Evolutionary conservation across 2,888 invertebrate species (phyloP), one percentile per base, ranked within the genome.

Genomic region (Agrotis ipsilon): DNA sequence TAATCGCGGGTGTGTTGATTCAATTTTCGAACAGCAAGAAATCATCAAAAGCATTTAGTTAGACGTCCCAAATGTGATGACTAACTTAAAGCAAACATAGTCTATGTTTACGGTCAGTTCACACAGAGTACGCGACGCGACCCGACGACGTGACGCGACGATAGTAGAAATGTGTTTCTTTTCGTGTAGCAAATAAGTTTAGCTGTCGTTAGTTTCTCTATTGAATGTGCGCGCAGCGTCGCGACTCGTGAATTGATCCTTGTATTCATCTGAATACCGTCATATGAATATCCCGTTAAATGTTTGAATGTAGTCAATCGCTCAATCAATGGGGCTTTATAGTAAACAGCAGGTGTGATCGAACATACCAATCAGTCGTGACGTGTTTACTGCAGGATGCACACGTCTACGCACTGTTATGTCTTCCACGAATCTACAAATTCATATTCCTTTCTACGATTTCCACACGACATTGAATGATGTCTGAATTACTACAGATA

Each of bases 321-420:
- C n/a, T 64, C 62, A 64, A 64, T 63, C 75, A 79, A 39, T 51
- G 62, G 11, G 18, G 16, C 19, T 60, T 21, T 51, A 21, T 60
- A 46, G 51, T 71, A 78, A 77, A 78, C 62, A 81, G 18, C 57
- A 64, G 43, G 60, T 81, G 81, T 19, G 46, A 68, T 69, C 52
- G 13, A 49, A 64, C 49, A 68, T 61, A 54, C 52, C 49, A 58
- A 69, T 69, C 49, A 58, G 64, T 69, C 57, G 43, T 58, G 60
- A 43, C 61, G 43, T 63, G 76, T 39, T 7, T 55, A n/a, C 69
- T 18, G 32, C 49, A 55, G 77, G 64, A 78, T 69, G 70, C 57
- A n/a, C 46, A 45, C n/a, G 78, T 65, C 77, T 68, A 21, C 27
- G 18, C 1, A 21, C 18, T 68, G 46, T 48, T 48, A 49, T 21